Conservation (phyloP, 2,113 vertebrate species). For the Pomatostomus ruficeps region DNA sequence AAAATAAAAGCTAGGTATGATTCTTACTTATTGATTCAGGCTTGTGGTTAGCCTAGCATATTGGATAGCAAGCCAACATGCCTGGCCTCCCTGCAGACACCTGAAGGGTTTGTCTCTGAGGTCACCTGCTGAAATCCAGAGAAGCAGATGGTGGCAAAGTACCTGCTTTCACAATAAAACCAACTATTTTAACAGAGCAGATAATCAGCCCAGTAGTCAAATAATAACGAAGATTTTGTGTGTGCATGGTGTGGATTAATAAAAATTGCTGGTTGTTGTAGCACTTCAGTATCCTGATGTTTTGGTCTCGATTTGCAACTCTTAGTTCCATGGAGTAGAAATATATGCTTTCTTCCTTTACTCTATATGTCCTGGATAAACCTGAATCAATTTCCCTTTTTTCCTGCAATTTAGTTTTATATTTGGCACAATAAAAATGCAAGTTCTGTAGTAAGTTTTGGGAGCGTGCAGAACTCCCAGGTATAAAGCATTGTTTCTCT, state of each 20-base stretch:
- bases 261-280: neutral
- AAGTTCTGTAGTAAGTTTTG: neutral
- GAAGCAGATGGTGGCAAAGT: neutral
- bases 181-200: neutral
- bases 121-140: neutral
- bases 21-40: neutral
- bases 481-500: neutral
- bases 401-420: neutral
- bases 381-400: neutral
- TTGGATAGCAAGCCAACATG: neutral
- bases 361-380: neutral
- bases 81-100: neutral
- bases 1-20: neutral
- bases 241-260: neutral
- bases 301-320: neutral
- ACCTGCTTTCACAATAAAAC: neutral
- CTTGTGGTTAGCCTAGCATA: neutral
- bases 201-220: neutral
- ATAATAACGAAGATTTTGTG: neutral
- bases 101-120: neutral
- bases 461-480: fast-evolving
- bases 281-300: neutral
- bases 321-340: neutral
- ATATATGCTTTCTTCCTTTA: neutral
- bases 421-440: neutral